Conservation (phyloP, 2,888 invertebrate genomes). For the Metacarcinus magister region DNA sequence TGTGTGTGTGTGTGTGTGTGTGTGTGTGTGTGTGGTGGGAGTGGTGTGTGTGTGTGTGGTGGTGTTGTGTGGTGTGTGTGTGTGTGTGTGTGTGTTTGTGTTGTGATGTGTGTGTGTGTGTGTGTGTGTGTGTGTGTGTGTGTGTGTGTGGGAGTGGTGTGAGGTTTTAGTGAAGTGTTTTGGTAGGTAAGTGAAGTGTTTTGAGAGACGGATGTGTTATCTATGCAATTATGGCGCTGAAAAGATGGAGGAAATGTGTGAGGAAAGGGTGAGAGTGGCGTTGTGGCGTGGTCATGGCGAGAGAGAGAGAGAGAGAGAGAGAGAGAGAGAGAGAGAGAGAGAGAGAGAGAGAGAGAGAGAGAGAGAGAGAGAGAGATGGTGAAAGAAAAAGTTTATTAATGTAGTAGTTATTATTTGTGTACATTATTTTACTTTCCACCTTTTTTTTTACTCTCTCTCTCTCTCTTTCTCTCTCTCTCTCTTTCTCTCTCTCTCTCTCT, state of each 20-base stretch:
- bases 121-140: too few relatives aligned
- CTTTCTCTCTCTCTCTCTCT: too few relatives aligned
- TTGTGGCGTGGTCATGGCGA: background rate
- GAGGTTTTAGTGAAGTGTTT: background rate
- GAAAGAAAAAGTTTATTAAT: background rate
- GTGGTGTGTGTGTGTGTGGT: too few relatives aligned
- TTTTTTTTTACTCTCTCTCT: too few relatives aligned
- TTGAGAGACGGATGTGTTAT: background rate
- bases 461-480: too few relatives aligned
- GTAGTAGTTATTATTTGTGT: too few relatives aligned
- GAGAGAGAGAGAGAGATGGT: background rate
- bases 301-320: background rate
- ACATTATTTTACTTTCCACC: too few relatives aligned
- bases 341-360: slow-evolving; percentile 26
- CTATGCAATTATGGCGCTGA: background rate
- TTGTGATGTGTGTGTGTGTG: too few relatives aligned
- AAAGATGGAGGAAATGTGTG: background rate
- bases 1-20: slow-evolving; percentile 22
- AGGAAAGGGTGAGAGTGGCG: background rate
- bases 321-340: background rate
- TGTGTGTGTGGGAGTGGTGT: too few relatives aligned
- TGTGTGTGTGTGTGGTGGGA: background rate
- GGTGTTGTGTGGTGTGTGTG: too few relatives aligned
- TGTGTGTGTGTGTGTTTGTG: too few relatives aligned
- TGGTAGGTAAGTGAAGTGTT: background rate